phyloP scores from a whole-genome alignment of 2,888 invertebrate genomes.

The Mesorhabditis belari region DNA sequence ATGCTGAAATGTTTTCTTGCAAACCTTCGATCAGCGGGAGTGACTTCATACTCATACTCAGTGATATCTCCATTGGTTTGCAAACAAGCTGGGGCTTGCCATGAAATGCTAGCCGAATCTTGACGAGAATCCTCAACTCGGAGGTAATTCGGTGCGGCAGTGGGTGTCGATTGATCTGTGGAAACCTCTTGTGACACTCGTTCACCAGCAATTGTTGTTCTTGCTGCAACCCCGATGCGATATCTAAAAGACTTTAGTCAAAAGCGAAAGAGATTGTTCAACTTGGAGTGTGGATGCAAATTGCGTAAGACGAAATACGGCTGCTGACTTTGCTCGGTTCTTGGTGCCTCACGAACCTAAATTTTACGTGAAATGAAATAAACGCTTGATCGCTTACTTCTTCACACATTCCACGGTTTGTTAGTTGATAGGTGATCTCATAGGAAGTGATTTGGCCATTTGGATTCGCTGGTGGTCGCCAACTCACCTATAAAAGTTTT shows the following conservation, averaged over 20 bases:
- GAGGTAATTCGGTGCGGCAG: conserved; percentile 45
- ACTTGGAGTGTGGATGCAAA: conserved; percentile 50
- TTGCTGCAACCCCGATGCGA: conserved; percentile 49
- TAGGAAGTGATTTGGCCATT: conserved; percentile 50
- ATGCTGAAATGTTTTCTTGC: conserved; percentile 10
- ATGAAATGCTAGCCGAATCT: conserved; percentile 34
- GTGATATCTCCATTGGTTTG: conserved; percentile 52
- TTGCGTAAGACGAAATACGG: conserved; percentile 44
- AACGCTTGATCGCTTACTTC: no score
- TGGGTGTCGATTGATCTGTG: conserved; percentile 48
- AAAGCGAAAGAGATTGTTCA: background rate
- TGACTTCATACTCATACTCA: conserved; percentile 52
- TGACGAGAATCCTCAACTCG: conserved; percentile 37
- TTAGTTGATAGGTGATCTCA: conserved; percentile 52
- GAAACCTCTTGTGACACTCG: conserved; percentile 42
- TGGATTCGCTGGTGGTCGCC: conserved; percentile 48
- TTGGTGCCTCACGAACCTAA: conserved; percentile 29
- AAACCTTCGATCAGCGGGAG: conserved; percentile 33
- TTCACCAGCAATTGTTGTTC: conserved; percentile 44
- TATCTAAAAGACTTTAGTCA: background rate
- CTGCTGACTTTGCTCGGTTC: conserved; percentile 37
- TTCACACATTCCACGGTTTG: conserved; percentile 48
- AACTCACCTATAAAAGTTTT: conserved; percentile 17
- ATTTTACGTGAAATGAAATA: no score
- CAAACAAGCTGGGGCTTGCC: conserved; percentile 53